These are phyloP conservation scores for Melanotaenia trifasciata DNA, from an alignment of 2,797 vertebrate genomes.

Conservation along the genomic window DNA sequence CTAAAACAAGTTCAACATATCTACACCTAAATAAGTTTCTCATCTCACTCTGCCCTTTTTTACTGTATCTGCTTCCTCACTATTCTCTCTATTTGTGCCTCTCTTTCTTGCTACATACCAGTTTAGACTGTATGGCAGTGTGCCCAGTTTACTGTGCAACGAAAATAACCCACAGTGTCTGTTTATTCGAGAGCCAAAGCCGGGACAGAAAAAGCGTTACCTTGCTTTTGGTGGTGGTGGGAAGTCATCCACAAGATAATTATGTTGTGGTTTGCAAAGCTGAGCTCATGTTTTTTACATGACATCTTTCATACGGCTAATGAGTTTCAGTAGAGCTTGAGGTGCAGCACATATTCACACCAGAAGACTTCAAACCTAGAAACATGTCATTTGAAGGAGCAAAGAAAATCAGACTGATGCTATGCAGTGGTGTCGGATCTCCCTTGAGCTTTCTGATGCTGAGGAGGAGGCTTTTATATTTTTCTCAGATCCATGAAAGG, in stretches of 20 bases:
- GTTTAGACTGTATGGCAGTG: conserved; percentile 29
- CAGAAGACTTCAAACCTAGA: conserved; percentile 37
- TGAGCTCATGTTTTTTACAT: conserved; percentile 47
- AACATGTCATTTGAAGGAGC: conserved; percentile 41
- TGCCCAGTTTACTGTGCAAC: conserved; percentile 26
- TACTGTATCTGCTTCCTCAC: conserved; percentile 20
- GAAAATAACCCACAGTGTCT: conserved; percentile 30
- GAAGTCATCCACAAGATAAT: conserved; percentile 46
- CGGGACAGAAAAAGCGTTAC: conserved; percentile 13
- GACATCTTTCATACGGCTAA: conserved; percentile 40
- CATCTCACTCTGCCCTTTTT: conserved; percentile 37
- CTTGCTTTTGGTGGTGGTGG: conserved; percentile 15
- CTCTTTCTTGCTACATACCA: conserved; percentile 21
- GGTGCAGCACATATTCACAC: conserved; percentile 25
- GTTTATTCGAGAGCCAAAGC: background rate
- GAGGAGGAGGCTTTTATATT: conserved; percentile 56
- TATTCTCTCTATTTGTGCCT: conserved; percentile 2
- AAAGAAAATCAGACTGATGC: conserved; percentile 46
- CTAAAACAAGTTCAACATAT: conserved; percentile 16
- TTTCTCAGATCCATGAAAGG: conserved; percentile 58
- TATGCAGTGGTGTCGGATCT: conserved; percentile 29
- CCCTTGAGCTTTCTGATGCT: conserved; percentile 42
- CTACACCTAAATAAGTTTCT: conserved; percentile 38
- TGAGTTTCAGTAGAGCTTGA: conserved; percentile 33
- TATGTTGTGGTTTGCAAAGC: conserved; percentile 46